Base-by-base conservation (phyloP, 2,888 invertebrate genomes). In the Hydroisotoma schaefferi region DNA sequence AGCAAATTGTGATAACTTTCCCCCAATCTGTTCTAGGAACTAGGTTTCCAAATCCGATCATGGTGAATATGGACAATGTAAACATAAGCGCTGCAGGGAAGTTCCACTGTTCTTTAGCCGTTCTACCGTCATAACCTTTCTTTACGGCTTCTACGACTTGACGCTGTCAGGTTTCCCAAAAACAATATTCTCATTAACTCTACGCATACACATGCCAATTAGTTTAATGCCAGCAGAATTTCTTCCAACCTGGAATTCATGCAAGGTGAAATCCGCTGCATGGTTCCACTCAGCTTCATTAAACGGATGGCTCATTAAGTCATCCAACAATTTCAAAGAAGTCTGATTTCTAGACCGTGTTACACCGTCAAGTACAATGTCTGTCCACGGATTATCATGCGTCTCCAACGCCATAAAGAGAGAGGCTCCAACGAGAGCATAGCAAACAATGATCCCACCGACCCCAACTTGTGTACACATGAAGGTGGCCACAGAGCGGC, bases 391-490 rank as follows among this genome's bases (percentile, higher is more conserved):
- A 80, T 75, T 76, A 47, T 76, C 76, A 73, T 84, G 82, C 12
- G 82, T 83, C 75, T 92, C 92, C 46, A 92, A 86, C 69, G 84
- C 82, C 78, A 85, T 86, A 76, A 92, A 92, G 48, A 87, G 84
- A 20, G 87, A 83, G 0, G 92, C 91, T 0, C 92, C 92, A 28
- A 90, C 84, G 57, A 92, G 85, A 27, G 92, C 88, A 76, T 92
- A 92, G 67, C 90, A 85, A 2, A 92, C 89, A 47, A 92, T 88
- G 20, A 92, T 80, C 8, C 88, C 91, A 57, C 91, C 92, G 33
- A 92, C 91, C 70, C 92, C 92, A 23, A 75, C 75, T 82, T 91
- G 91, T 6, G 92, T 92, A 79, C 90, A 92, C 91, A 92, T 92
- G 75, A 92, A 92, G 6, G 90, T 90, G 58, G 90, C 85, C 72